Conservation (phyloP, 1,140 invertebrate species). For the Varroa destructor region DNA sequence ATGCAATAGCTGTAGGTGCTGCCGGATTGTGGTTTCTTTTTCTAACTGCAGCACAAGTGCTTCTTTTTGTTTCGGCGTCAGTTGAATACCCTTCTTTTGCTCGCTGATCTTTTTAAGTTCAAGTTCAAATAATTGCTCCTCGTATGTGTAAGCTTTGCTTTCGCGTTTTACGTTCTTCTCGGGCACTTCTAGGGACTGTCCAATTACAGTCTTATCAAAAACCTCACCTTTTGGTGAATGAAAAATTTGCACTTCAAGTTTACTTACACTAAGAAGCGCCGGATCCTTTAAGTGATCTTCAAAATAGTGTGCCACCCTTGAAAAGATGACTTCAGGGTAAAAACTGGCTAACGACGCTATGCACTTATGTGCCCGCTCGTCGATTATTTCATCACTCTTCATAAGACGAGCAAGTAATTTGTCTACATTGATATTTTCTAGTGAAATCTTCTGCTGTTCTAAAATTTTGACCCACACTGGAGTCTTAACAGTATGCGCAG, state of each 20-base stretch:
- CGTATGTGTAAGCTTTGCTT: conserved; percentile 90
- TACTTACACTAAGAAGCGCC: conserved; percentile 56
- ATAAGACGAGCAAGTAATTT: background rate
- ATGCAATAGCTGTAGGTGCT: conserved; percentile 49
- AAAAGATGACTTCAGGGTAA: background rate
- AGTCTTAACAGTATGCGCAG: background rate
- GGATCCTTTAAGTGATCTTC: conserved; percentile 42
- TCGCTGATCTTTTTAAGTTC: conserved; percentile 66
- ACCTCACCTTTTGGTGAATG: conserved; percentile 73
- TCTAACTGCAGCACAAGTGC: conserved; percentile 67
- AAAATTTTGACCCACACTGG: conserved; percentile 7
- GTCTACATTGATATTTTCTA: conserved; percentile 5
- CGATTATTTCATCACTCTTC: background rate
- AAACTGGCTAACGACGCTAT: conserved; percentile 16
- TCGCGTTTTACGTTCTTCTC: conserved; percentile 80
- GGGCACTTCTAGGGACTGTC: conserved; percentile 40
- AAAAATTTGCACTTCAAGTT: conserved; percentile 78
- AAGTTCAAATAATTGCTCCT: conserved; percentile 88
- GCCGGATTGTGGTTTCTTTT: conserved; percentile 65
- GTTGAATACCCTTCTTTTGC: conserved; percentile 53
- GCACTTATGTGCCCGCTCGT: background rate
- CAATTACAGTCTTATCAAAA: conserved; percentile 76
- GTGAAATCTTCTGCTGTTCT: conserved; percentile 1
- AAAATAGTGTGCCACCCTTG: background rate
- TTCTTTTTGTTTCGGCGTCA: conserved; percentile 85